Evolutionary conservation across 2,888 invertebrate genomes (phyloP).

Genomic region (Halictus ligatus): DNA sequence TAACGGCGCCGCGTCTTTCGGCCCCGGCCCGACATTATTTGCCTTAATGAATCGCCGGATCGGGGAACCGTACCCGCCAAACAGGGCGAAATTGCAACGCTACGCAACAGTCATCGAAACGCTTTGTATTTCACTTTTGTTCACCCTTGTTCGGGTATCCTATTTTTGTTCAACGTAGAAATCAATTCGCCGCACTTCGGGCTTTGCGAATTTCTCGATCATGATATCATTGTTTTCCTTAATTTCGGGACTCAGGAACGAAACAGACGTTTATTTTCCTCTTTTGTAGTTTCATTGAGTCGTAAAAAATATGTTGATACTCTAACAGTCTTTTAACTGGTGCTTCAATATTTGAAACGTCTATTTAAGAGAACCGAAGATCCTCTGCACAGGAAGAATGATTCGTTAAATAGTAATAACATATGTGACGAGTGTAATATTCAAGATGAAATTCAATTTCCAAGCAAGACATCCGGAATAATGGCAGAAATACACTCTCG

Average conservation of each 20-base stretch:
- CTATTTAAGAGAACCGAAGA: too few species aligned
- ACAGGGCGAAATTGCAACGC: neutral
- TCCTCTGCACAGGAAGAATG: too few species aligned
- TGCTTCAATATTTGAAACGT: too few species aligned
- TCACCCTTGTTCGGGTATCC: too few species aligned
- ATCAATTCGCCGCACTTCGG: neutral
- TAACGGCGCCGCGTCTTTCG: neutral
- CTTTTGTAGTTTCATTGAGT: too few species aligned
- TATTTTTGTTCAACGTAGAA: neutral
- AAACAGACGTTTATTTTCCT: too few species aligned
- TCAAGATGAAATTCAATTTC: neutral
- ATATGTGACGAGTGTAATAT: neutral
- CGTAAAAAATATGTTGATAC: too few species aligned
- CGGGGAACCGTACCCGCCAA: neutral
- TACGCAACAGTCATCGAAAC: neutral
- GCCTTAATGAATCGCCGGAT: conserved; percentile 6
- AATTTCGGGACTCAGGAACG: too few species aligned
- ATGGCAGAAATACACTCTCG: neutral
- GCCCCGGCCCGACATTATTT: neutral
- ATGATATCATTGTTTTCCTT: neutral
- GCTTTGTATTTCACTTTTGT: neutral
- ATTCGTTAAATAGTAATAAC: neutral
- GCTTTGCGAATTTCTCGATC: neutral
- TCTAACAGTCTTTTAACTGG: too few species aligned
- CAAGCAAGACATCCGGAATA: neutral